These are phyloP conservation scores for Drosophila oshimai DNA, from an alignment of 1,140 invertebrate genomes.

Conservation along the genomic window DNA sequence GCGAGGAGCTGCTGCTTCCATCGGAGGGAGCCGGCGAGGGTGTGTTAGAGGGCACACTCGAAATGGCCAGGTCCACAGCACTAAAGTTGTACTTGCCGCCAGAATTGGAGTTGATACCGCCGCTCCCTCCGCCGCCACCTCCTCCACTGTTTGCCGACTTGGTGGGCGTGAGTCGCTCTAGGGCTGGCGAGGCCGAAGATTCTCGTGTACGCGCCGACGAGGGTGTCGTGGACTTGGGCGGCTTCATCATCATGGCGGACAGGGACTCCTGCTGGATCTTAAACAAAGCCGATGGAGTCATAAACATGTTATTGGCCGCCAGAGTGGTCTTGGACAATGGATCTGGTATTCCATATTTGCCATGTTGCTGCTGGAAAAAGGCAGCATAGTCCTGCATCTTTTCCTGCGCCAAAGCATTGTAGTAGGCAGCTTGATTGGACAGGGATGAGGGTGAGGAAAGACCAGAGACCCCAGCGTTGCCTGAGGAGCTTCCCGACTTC, in stretches of 20 bases:
- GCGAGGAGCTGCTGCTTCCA: conserved; percentile 68
- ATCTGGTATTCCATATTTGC: conserved; percentile 84
- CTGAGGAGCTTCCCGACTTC: conserved; percentile 14
- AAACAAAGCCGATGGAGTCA: conserved; percentile 84
- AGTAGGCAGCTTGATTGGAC: conserved; percentile 67
- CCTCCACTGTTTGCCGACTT: conserved; percentile 56
- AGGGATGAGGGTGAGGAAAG: conserved; percentile 55
- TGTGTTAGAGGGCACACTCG: conserved; percentile 82
- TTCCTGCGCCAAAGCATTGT: conserved; percentile 75
- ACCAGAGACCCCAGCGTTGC: conserved; percentile 17
- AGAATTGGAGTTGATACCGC: conserved; percentile 72
- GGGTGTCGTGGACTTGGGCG: conserved; percentile 73
- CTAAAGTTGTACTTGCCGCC: conserved; percentile 82
- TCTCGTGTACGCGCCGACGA: conserved; percentile 72
- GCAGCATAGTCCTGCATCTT: conserved; percentile 81
- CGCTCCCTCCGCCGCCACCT: conserved; percentile 22
- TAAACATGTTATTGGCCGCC: conserved; percentile 87
- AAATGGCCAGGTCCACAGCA: conserved; percentile 83
- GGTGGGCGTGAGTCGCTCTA: conserved; percentile 80
- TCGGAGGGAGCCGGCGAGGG: conserved; percentile 74
- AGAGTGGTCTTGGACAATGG: conserved; percentile 87
- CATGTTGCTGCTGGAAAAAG: conserved; percentile 77
- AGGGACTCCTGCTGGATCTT: conserved; percentile 84
- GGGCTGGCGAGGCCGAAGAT: conserved; percentile 77
- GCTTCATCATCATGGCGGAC: conserved; percentile 83